Evolutionary conservation across 2,113 vertebrate species (phyloP), one percentile per base, ranked within the genome.

Genomic region (Apus apus): DNA sequence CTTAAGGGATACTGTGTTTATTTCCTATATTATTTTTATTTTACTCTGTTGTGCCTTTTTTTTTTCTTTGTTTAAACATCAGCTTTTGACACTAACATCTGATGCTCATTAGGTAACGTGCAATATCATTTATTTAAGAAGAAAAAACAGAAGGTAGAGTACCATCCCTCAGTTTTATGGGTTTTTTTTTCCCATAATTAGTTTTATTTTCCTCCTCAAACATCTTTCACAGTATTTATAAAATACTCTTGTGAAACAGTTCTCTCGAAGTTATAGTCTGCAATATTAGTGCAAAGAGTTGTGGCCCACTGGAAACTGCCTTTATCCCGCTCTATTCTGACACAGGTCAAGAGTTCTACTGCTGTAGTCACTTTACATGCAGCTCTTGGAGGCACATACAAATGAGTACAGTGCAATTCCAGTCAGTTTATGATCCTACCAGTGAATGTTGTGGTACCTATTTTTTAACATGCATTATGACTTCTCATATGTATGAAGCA

Each of bases 161-260:
- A 76, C 3, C 2, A 4, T 14, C 16, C 11, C 6, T 78, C 68
- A 73, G 30, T 23, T 58, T 26, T 2, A 51, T 1, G 0, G 2
- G 5, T 50, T 54, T 20, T 53, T 80, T 45, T 29, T 38, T 38
- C 38, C 38, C 18, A 48, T 54, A 40, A 25, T 53, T 34, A 4
- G 5, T 51, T 71, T 87, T 78, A 45, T 80, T 88, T 71, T 48
- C 3, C 11, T 75, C 53, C 38, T 66, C 38, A 70, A 19, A 68
- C 8, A 29, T 51, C 11, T 66, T 57, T 61, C 20, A 64, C 40
- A 81, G 8, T 8, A 75, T 68, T 60, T 85, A 60, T 43, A 80
- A 90, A 95, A 87, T 6, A 40, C 2, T 36, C 26, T 17, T 23
- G 18, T 15, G 46, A 87, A 93, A 77, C 10, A 67, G 15, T 27